Evolutionary conservation across 2,888 invertebrate species (phyloP).

Genomic region (Melanchra persicariae): DNA sequence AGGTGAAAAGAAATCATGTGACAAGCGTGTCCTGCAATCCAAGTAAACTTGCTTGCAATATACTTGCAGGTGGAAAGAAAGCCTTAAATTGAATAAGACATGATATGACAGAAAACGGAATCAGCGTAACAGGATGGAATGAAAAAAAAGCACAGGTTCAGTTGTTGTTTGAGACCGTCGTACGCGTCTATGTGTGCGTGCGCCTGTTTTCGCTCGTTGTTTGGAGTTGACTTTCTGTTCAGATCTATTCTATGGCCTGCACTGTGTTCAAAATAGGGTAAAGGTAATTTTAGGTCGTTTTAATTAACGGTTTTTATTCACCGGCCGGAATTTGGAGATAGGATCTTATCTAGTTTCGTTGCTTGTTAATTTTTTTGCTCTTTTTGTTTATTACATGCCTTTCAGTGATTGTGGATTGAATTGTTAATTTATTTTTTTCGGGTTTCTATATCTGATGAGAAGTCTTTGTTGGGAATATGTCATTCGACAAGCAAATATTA

Average conservation of each 20-base stretch:
- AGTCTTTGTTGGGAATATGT: not conserved
- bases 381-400: constrained; percentile 25
- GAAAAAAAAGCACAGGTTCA: too few relatives aligned
- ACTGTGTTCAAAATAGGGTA: constrained; percentile 42
- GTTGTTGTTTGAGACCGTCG: not conserved
- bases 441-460: not conserved
- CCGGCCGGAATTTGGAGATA: constrained; percentile 16
- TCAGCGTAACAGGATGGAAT: too few relatives aligned
- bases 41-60: too few relatives aligned
- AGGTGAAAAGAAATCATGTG: too few relatives aligned
- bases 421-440: constrained; percentile 18
- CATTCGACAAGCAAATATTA: not conserved
- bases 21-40: too few relatives aligned
- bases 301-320: constrained; percentile 60
- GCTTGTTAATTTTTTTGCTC: constrained; percentile 28
- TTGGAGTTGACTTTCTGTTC: constrained; percentile 5
- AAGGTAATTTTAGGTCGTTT: constrained; percentile 54
- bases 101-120: too few relatives aligned
- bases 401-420: constrained; percentile 26
- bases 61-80: too few relatives aligned
- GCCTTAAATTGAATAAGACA: too few relatives aligned
- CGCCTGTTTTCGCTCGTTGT: not conserved
- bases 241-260: not conserved
- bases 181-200: not conserved
- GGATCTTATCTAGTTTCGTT: constrained; percentile 45